Base-by-base conservation (phyloP, 1,140 invertebrate genomes). In the Drosophila guanche region DNA sequence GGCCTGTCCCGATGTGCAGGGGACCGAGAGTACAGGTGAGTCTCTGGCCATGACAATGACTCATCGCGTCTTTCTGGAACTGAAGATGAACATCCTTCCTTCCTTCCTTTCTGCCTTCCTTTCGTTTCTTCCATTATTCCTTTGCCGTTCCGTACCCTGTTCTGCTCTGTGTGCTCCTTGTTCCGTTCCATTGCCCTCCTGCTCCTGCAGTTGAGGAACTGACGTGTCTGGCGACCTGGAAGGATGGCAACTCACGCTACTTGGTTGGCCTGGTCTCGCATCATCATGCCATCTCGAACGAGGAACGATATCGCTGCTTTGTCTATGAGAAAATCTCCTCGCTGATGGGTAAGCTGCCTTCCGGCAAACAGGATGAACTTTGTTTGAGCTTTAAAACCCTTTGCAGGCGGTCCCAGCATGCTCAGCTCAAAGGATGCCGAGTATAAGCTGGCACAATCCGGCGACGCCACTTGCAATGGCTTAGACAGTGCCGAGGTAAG, bases 291-390 rank as follows among this genome's bases (percentile, higher is more conserved):
- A 96, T 96, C 59, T 96, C 95, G 72, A 97, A 97, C 92, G 97
- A 98, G 91, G 97, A 98, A 91, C 94, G 96, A 58, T 98, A 97
- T 92, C 93, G 97, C 66, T 98, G 97, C 93, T 98, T 98, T 92
- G 96, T 98, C 37, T 97, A 96, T 92, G 96, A 97, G 92, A 95
- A 96, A 92, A 95, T 90, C 52, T 91, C 89, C 47, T 75, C 90
- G 42, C 58, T 91, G 73, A 90, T 91, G 81, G 90, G 90, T 91
- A 85, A 77, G 81, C 63, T 22, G 75, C 63, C 68, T 63, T 61
- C 47, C 22, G 53, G 65, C 57, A 70, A 80, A 72, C 66, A 78
- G 54, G 52, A 72, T 51, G 52, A 76, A 65, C 54, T 72, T 71
- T 78, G 67, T 79, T 65, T 65, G 57, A 52, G 65, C 54, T 51